Percentiles rank a stretch among this genome's conserved stretches.
These are phyloP conservation scores for Mactromeris polynyma DNA, from an alignment of 2,888 invertebrate species.

Conservation along the genomic window DNA sequence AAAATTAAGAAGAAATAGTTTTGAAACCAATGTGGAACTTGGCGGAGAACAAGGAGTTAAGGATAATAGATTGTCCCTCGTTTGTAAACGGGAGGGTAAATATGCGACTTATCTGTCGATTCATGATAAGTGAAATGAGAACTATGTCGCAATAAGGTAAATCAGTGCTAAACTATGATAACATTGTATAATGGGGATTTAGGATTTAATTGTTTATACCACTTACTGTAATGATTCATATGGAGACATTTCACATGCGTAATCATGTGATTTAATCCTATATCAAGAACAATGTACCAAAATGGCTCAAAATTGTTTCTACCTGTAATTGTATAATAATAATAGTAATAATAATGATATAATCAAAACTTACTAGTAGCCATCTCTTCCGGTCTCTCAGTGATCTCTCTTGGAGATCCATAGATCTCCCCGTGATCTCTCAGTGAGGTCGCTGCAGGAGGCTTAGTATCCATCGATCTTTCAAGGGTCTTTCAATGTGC, in stretches of 20 bases:
- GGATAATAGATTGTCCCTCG: slow-evolving; percentile 52
- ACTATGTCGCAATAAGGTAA: slow-evolving; percentile 19
- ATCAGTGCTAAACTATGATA: slow-evolving; percentile 10
- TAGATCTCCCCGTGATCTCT: too few species aligned
- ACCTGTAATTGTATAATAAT: too few species aligned
- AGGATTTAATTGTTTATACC: slow-evolving; percentile 5
- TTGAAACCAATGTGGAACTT: slow-evolving; percentile 51
- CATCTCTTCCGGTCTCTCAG: too few species aligned
- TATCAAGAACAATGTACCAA: background rate
- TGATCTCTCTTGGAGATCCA: too few species aligned
- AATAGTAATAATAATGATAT: too few species aligned
- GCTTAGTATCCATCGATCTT: too few species aligned
- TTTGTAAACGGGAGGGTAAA: slow-evolving; percentile 59
- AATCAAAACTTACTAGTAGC: too few species aligned
- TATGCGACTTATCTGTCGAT: slow-evolving; percentile 63
- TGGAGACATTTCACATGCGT: background rate
- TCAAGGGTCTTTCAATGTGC: too few species aligned
- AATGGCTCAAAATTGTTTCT: background rate
- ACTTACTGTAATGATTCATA: background rate
- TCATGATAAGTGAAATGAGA: slow-evolving; percentile 55
- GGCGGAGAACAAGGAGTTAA: slow-evolving; percentile 21
- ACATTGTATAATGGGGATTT: background rate
- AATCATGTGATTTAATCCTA: background rate
- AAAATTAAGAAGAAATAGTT: slow-evolving; percentile 58
- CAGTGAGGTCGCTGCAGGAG: too few species aligned